Percentiles rank a stretch among this genome's conserved stretches.
These are phyloP conservation scores for Tachypleus tridentatus DNA, from an alignment of 1,140 invertebrate species.

Conservation along the genomic window DNA sequence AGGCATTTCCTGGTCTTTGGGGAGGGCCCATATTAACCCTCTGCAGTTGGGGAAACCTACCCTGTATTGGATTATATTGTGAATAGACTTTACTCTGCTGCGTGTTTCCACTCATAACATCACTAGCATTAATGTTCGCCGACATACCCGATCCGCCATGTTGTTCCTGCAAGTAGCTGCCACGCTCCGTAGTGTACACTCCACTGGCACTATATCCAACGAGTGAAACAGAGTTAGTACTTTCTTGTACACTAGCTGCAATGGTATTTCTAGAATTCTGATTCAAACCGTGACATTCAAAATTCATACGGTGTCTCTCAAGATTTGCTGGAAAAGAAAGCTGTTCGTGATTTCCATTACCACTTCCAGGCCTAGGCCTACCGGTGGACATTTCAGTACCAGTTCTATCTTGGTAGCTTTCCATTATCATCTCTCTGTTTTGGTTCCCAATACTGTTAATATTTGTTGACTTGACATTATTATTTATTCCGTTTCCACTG, in stretches of 20 bases:
- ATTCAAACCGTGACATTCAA: conserved; percentile 6
- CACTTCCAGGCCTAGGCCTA: conserved; percentile 3
- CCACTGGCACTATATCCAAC: conserved; percentile 6
- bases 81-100: conserved; percentile 15
- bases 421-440: conserved; percentile 17
- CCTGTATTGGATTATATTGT: conserved; percentile 16
- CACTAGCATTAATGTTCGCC: neutral
- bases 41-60: conserved; percentile 7
- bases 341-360: neutral
- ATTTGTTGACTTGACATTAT: neutral
- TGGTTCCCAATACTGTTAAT: neutral
- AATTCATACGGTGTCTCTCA: conserved; percentile 7
- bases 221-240: conserved; percentile 6
- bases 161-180: conserved; percentile 12
- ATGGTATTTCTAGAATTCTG: conserved; percentile 3
- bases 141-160: conserved; percentile 14
- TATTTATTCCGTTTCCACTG: conserved; percentile 2
- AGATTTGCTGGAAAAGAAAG: neutral
- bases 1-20: conserved; percentile 6
- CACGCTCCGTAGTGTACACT: conserved; percentile 1
- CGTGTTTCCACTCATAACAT: conserved; percentile 10
- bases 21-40: conserved; percentile 2
- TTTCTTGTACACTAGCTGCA: conserved; percentile 9
- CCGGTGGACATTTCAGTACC: conserved; percentile 4
- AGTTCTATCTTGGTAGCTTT: conserved; percentile 21